These are phyloP conservation scores for Lepilemur septentrionalis DNA, from an alignment of 2,797 vertebrate genomes.

Conservation along the genomic window DNA sequence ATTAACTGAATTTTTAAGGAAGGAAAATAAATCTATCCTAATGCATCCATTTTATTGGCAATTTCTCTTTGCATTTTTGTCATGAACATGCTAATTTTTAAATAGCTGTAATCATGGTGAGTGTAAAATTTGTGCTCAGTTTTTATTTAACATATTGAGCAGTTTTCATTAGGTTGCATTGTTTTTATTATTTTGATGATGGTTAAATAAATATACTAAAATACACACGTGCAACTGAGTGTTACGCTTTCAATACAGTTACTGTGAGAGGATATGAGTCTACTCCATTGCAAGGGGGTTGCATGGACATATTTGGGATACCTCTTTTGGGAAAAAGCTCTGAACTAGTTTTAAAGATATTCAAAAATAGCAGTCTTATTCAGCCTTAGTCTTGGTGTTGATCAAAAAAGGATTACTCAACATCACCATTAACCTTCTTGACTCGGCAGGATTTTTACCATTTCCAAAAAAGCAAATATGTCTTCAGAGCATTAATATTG, in stretches of 20 bases:
- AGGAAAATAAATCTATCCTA: constrained; percentile 16
- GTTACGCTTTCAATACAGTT: background rate
- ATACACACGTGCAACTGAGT: background rate
- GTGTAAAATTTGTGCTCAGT: background rate
- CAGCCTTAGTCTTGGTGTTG: background rate
- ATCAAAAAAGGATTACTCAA: background rate
- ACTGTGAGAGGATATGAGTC: background rate
- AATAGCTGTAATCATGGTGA: background rate
- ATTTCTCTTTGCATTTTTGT: background rate
- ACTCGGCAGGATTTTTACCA: background rate
- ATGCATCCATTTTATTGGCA: background rate
- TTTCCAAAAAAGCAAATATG: background rate
- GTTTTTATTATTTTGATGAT: background rate
- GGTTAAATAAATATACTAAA: background rate
- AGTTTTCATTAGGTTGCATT: background rate
- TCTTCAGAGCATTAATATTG: background rate
- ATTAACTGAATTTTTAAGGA: constrained; percentile 15
- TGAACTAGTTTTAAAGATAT: background rate
- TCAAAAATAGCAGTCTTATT: background rate
- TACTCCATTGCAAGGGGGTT: background rate
- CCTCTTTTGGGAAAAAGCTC: constrained; percentile 13
- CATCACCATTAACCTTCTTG: background rate
- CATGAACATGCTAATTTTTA: background rate
- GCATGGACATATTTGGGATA: background rate
- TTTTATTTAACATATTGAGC: background rate